Evolutionary conservation across 2,113 vertebrate species (phyloP), one percentile per base, ranked within the genome.

Genomic region (Neotoma lepida): DNA sequence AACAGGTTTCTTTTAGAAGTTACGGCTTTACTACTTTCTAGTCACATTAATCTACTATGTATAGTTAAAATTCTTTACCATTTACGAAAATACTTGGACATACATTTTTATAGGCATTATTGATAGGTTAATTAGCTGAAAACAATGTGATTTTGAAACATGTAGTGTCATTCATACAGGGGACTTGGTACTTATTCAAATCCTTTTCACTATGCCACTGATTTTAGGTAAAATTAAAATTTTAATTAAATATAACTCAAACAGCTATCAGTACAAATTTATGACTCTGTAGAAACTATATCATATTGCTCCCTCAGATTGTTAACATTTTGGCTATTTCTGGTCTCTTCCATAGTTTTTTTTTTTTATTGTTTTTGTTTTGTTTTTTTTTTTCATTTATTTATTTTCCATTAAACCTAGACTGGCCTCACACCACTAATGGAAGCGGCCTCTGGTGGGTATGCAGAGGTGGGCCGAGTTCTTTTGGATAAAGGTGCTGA

Each of bases 361-460:
- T 71, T 33, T 91, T 54, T 78, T 49, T n/a, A 82, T 61, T 90
- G 4, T n/a, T n/a, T 86, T 61, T 90, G 4, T n/a, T 49, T 2
- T 18, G 20, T 86, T 33, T 77, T 66, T 86, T 76, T 89, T 30
- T n/a, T 54, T 73, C 39, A 86, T 41, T 78, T 66, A 82, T 93
- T 93, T 91, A 80, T 93, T 91, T 92, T 93, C 41, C 44, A 80
- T n/a, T 89, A 89, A 88, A 93, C 41, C 4, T 96, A 99, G 99
- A 99, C 99, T 94, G 99, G 99, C 70, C 99, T 99, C 35, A 99
- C 99, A 26, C 99, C 99, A 0, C 97, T 99, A 82, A 99, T 99
- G 99, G 99, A 99, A 98, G 99, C 99, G 49, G 99, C 99, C 0
- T 99, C 99, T n/a, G 99, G 99, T 88, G 99, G 99, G 41, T 99